Percentiles rank a stretch among this genome's conserved stretches.
phyloP scores from a whole-genome alignment of 2,888 invertebrate species.

The Dexiosoma caninum region DNA sequence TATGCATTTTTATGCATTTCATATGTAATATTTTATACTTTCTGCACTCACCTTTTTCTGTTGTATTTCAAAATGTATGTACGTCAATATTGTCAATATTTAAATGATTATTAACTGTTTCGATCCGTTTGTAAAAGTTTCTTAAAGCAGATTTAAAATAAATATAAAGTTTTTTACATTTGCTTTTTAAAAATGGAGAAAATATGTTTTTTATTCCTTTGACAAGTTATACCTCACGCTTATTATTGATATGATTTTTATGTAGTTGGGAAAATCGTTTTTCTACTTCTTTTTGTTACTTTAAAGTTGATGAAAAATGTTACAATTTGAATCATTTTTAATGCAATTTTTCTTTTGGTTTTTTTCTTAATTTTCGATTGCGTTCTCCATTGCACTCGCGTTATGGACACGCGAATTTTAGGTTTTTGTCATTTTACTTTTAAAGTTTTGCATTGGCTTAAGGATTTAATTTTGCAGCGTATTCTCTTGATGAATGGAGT shows the following conservation, averaged over 20 bases:
- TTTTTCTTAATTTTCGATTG: constrained; percentile 7
- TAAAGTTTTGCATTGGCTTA: background rate
- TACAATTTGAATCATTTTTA: constrained; percentile 23
- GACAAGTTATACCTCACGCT: background rate
- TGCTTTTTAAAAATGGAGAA: too few species aligned
- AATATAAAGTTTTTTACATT: background rate
- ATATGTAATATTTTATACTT: too few species aligned
- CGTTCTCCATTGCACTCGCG: constrained; percentile 59
- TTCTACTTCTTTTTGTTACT: constrained; percentile 43
- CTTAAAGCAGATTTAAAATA: background rate
- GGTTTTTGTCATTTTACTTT: constrained; percentile 49
- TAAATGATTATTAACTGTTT: constrained; percentile 12
- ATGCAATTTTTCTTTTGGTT: background rate
- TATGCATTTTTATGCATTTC: too few species aligned
- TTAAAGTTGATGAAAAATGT: background rate
- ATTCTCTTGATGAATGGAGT: constrained; percentile 74
- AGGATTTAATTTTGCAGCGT: constrained; percentile 74
- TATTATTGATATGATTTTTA: constrained; percentile 6
- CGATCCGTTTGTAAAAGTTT: background rate
- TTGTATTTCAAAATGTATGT: constrained; percentile 33
- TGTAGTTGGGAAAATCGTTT: background rate
- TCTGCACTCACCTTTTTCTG: constrained; percentile 61
- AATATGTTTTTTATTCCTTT: background rate
- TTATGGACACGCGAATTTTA: constrained; percentile 57
- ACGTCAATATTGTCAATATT: constrained; percentile 44